Evolutionary conservation across 1,140 invertebrate genomes (phyloP).

Genomic region (Zaprionus ornatus): DNA sequence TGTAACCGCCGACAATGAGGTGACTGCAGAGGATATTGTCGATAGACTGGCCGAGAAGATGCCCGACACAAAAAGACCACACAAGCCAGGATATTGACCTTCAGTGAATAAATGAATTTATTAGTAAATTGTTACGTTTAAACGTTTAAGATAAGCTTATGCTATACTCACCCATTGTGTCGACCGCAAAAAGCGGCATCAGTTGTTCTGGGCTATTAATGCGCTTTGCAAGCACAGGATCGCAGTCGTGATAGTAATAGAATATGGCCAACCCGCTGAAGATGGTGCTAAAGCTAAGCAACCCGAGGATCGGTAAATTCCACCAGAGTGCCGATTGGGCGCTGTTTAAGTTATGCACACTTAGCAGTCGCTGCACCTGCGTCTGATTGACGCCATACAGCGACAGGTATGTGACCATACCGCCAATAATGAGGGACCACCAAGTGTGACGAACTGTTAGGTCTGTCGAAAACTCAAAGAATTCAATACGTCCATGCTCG

Average conservation of each 20-base stretch:
- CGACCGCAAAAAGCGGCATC: constrained; percentile 91
- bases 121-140: background rate
- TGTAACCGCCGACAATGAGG: constrained; percentile 93
- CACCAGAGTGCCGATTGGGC: constrained; percentile 88
- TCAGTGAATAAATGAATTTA: background rate
- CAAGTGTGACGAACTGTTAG: constrained; percentile 90
- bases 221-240: constrained; percentile 86
- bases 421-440: constrained; percentile 90
- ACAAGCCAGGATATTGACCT: constrained; percentile 87
- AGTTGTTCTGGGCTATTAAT: constrained; percentile 86
- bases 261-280: constrained; percentile 92
- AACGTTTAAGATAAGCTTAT: background rate
- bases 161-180: constrained; percentile 86
- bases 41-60: constrained; percentile 93
- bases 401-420: constrained; percentile 89
- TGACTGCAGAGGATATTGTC: constrained; percentile 92
- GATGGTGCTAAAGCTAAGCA: constrained; percentile 88
- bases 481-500: constrained; percentile 87
- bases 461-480: constrained; percentile 87
- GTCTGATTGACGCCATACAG: constrained; percentile 93
- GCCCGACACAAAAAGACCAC: constrained; percentile 93
- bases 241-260: constrained; percentile 90
- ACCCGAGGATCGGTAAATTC: constrained; percentile 88
- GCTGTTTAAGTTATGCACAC: constrained; percentile 88
- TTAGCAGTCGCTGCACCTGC: constrained; percentile 94